Evolutionary conservation across 2,113 vertebrate genomes (phyloP).

Genomic region (Pitta sordida): DNA sequence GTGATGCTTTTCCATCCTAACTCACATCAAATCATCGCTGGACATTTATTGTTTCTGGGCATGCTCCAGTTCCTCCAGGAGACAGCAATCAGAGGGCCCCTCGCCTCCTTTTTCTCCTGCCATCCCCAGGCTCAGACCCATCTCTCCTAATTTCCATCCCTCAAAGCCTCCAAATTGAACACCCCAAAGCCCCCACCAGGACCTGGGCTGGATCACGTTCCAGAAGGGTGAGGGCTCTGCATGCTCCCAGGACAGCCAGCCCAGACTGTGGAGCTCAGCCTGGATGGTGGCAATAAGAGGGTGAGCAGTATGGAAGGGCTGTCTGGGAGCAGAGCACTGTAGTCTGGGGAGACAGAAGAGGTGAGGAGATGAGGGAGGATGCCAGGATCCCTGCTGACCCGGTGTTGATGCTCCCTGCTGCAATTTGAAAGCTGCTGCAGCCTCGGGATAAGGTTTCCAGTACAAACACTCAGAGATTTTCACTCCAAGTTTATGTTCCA

Average conservation of each 20-base stretch:
- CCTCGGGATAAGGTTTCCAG: conserved; percentile 25
- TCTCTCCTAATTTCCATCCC: not conserved
- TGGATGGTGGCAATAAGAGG: too few species aligned
- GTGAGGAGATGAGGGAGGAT: not conserved
- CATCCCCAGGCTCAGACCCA: not conserved
- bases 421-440: not conserved
- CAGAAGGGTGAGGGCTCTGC: not conserved
- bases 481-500: conserved; percentile 46
- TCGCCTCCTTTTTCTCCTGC: conserved; percentile 17
- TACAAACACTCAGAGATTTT: conserved; percentile 31
- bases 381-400: not conserved
- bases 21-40: conserved; percentile 24
- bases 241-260: not conserved
- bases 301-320: not conserved
- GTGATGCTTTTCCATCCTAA: conserved; percentile 54
- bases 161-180: not conserved
- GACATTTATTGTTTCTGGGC: conserved; percentile 68
- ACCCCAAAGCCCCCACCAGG: not conserved
- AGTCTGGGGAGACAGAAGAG: not conserved
- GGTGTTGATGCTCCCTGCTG: conserved; percentile 15
- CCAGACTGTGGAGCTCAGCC: not conserved
- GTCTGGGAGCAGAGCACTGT: not conserved
- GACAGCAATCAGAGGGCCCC: conserved; percentile 26
- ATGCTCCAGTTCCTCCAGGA: conserved; percentile 44
- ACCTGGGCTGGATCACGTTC: not conserved